Evolutionary conservation across 2,888 invertebrate genomes (phyloP).

Genomic region (Atethmia centrago): DNA sequence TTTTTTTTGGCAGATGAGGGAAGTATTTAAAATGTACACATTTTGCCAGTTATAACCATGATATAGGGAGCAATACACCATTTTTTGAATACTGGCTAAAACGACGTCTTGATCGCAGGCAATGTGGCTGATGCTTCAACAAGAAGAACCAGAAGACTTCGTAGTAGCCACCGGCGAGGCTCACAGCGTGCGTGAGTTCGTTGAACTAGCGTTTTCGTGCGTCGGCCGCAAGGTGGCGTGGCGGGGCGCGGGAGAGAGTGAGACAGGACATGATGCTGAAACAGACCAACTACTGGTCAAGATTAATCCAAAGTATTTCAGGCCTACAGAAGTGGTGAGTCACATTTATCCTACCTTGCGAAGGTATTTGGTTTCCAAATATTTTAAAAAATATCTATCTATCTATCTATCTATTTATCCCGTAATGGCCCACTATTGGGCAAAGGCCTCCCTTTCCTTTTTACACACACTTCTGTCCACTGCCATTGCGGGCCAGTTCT

Average conservation of each 20-base stretch:
- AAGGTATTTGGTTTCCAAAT: background rate
- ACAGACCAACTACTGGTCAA: slow-evolving; percentile 40
- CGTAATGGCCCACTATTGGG: no score
- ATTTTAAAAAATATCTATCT: no score
- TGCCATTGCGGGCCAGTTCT: no score
- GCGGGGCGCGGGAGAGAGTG: slow-evolving; percentile 96
- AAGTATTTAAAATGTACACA: no score
- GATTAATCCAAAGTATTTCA: slow-evolving; percentile 34
- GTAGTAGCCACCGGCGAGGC: slow-evolving; percentile 99
- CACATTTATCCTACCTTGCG: background rate
- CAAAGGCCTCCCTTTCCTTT: no score
- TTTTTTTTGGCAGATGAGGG: no score
- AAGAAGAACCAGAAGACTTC: slow-evolving; percentile 97
- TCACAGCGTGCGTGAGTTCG: slow-evolving; percentile 99
- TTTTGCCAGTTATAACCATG: no score
- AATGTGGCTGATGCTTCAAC: slow-evolving; percentile 99
- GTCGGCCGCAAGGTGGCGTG: slow-evolving; percentile 93
- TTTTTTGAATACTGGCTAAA: no score
- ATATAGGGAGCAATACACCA: no score
- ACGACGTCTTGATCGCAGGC: slow-evolving; percentile 94
- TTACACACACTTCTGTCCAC: no score
- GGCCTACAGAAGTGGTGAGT: slow-evolving; percentile 46
- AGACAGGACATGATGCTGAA: slow-evolving; percentile 87
- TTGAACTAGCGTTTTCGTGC: slow-evolving; percentile 96
- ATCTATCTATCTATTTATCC: no score